Base-by-base conservation (phyloP, 2,113 vertebrate genomes). In the Heptranchias perlo region DNA sequence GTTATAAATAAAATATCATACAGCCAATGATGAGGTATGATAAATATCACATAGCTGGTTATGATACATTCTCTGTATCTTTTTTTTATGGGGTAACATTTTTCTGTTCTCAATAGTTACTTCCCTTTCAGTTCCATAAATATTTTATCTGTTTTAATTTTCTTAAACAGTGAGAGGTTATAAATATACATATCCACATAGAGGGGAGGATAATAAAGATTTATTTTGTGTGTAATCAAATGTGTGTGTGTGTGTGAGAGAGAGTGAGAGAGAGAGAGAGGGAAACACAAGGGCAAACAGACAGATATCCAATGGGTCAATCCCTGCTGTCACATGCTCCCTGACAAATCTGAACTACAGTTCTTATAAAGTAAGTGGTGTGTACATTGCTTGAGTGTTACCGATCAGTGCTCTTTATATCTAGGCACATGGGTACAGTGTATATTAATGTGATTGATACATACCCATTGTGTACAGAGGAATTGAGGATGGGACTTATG, bases 381-480 rank as follows among this genome's bases (percentile, higher is more conserved):
- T 95, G 94, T 52, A 94, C 92, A 67, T 94, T 47, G 92, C 62
- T 25, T 95, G 64, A 69, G 65, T 95, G 94, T 95, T 47, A 95
- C 94, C 73, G 94, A 52, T 52, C 65, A 69, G 47, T 69, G 65
- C 44, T 69, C 23, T 52, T 69, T 95, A 95, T 47, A 95, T 49
- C 64, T 52, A 69, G 94, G 94, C 65, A 95, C 64, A 69, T 95
- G 94, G 94, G 94, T 69, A 95, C 65, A 69, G 47, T 95, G 94
- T 95, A 95, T 95, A 69, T 69, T 52, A 69, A 95, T 95, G 94
- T 95, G 65, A 67, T 69, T 67, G 94, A 95, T 95, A 95, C 94
- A 95, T 95, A 95, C 94, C 94, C 65, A 95, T 95, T 95, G 65
- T 69, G 94, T 95, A 95, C 94, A 69, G 94, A 95, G 94, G 94